Evolutionary conservation across 2,797 vertebrate genomes (phyloP).

Genomic region (Muraenolepis orangiensis): DNA sequence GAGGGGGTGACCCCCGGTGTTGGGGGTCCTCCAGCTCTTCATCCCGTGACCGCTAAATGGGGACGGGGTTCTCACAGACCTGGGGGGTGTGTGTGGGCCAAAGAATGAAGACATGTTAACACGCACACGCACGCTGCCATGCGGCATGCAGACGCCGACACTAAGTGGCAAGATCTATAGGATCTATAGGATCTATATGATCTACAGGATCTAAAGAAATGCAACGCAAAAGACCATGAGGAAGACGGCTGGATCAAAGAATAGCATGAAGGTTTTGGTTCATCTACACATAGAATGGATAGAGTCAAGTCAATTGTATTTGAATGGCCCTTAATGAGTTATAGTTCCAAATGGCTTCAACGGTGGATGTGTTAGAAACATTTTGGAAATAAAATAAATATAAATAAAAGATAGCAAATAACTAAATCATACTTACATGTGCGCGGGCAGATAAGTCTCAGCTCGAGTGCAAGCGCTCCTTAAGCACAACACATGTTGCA

Average conservation of each 20-base stretch:
- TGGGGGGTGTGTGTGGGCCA: constrained; percentile 17
- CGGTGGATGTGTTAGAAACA: not conserved
- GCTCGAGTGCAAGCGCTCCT: not conserved
- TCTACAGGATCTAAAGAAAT: not conserved
- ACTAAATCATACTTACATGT: constrained; percentile 51
- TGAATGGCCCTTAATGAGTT: too few relatives aligned
- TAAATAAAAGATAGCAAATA: not conserved
- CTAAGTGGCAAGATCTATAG: not conserved
- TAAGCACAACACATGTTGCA: constrained; percentile 35
- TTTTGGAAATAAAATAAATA: not conserved
- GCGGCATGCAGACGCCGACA: not conserved
- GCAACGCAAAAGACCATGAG: not conserved
- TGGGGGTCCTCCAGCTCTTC: constrained; percentile 58
- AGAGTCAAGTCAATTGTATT: too few relatives aligned
- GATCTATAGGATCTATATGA: too few relatives aligned
- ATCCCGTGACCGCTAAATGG: constrained; percentile 44
- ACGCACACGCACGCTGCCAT: not conserved
- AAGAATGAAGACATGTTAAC: not conserved
- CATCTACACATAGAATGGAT: not conserved
- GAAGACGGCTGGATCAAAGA: not conserved
- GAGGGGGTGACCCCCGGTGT: constrained; percentile 35
- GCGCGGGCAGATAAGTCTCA: constrained; percentile 12
- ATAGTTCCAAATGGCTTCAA: too few relatives aligned
- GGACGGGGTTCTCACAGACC: constrained; percentile 46
- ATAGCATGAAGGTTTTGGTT: not conserved